These are phyloP conservation scores for Battus philenor DNA, from an alignment of 1,140 invertebrate genomes.

Conservation along the genomic window DNA sequence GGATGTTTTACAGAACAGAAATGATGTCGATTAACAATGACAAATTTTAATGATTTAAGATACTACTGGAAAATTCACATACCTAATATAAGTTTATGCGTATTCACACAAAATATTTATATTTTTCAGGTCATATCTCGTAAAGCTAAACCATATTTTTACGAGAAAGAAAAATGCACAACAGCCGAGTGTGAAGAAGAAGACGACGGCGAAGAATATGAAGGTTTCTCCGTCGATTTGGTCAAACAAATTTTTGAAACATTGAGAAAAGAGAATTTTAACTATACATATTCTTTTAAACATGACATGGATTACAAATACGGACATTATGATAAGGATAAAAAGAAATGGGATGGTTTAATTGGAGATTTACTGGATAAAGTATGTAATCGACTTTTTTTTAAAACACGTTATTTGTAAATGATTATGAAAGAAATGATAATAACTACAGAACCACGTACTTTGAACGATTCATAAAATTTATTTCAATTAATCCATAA, in stretches of 20 bases:
- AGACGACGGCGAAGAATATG: slow-evolving; percentile 77
- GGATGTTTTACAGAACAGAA: too few species aligned
- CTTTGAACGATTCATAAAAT: too few species aligned
- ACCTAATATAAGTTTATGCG: too few species aligned
- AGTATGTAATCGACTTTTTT: slow-evolving; percentile 26
- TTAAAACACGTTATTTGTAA: too few species aligned
- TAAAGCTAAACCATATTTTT: slow-evolving; percentile 57
- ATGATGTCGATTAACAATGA: too few species aligned
- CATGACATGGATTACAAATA: slow-evolving; percentile 75
- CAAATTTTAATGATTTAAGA: too few species aligned
- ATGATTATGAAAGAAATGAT: too few species aligned
- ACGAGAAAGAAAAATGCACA: slow-evolving; percentile 39
- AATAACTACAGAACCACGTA: too few species aligned
- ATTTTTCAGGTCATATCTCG: slow-evolving; percentile 49
- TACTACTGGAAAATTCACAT: too few species aligned
- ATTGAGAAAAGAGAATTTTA: slow-evolving; percentile 71
- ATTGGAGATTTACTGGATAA: slow-evolving; percentile 86
- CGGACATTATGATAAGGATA: slow-evolving; percentile 81
- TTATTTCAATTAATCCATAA: too few species aligned
- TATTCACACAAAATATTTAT: not conserved
- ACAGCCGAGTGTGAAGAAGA: slow-evolving; percentile 42
- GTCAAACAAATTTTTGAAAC: slow-evolving; percentile 82
- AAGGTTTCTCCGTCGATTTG: slow-evolving; percentile 88
- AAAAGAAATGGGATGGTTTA: slow-evolving; percentile 89
- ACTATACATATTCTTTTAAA: slow-evolving; percentile 54